Percentiles rank a stretch among this genome's conserved stretches.
phyloP scores from a whole-genome alignment of 2,888 invertebrate species.

The Heliconius sara region DNA sequence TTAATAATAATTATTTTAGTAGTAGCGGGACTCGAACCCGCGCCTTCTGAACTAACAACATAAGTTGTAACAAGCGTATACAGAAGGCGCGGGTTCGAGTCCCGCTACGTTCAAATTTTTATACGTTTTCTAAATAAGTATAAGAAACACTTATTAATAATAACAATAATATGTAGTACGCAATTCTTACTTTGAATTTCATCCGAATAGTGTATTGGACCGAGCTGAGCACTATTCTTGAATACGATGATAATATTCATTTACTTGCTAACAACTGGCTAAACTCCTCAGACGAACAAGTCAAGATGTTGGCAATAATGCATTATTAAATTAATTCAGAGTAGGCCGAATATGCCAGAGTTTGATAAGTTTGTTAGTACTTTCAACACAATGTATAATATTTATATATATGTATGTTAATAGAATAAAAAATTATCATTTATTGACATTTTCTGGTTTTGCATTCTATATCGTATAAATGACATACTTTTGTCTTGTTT shows the following conservation, averaged over 20 bases:
- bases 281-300: conserved; percentile 20
- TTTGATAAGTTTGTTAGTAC: conserved; percentile 29
- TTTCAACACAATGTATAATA: not conserved
- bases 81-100: too few species aligned
- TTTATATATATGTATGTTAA: not conserved
- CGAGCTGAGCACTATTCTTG: conserved; percentile 1
- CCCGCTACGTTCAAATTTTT: too few species aligned
- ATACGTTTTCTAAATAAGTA: too few species aligned
- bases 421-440: not conserved
- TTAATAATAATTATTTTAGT: too few species aligned
- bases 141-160: not conserved
- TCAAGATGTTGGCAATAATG: conserved; percentile 33
- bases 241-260: conserved; percentile 22
- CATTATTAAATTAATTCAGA: conserved; percentile 35
- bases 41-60: too few species aligned
- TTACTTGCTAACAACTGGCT: conserved; percentile 27
- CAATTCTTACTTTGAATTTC: not conserved
- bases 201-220: not conserved
- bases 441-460: not conserved
- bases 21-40: too few species aligned
- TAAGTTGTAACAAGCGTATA: too few species aligned
- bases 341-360: conserved; percentile 18
- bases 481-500: too few species aligned
- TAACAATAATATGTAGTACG: not conserved
- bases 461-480: too few species aligned